Evolutionary conservation across 2,113 vertebrate species (phyloP).

Genomic region (Bagarius yarrelli): DNA sequence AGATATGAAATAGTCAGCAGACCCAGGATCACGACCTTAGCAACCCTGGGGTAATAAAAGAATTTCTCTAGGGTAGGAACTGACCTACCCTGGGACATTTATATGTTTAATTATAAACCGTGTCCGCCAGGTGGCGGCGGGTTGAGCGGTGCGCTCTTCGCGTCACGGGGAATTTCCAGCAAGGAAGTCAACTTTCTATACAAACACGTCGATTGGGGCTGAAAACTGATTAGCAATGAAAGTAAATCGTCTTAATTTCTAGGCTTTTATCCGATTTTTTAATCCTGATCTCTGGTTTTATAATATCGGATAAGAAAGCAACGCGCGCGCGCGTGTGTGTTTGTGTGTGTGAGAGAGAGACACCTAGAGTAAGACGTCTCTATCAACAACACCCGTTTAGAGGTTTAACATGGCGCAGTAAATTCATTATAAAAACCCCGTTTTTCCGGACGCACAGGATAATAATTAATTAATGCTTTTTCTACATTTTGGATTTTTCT

Average conservation of each 20-base stretch:
- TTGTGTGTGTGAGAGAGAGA: not conserved
- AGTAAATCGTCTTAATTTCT: not conserved
- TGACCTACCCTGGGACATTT: no score
- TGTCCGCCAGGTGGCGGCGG: conserved; percentile 23
- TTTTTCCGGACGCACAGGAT: not conserved
- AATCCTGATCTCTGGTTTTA: not conserved
- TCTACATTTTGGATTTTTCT: conserved; percentile 27
- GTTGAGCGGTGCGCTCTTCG: not conserved
- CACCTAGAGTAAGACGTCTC: not conserved
- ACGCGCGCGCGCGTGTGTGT: not conserved
- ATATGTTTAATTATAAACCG: no score
- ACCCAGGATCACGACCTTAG: no score
- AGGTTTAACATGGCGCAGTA: conserved; percentile 45
- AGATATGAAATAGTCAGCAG: no score
- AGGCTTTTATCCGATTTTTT: not conserved
- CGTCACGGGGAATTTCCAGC: conserved; percentile 77
- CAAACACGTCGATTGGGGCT: conserved; percentile 40
- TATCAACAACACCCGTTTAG: conserved; percentile 18
- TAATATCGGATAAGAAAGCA: not conserved
- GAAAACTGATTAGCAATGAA: conserved; percentile 20
- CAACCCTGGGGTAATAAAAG: no score
- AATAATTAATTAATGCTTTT: conserved; percentile 14
- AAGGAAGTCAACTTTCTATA: conserved; percentile 62
- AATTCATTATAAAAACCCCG: conserved; percentile 23
- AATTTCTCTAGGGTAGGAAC: no score